Conservation (phyloP, 2,113 vertebrate species). For the Pogona vitticeps region DNA sequence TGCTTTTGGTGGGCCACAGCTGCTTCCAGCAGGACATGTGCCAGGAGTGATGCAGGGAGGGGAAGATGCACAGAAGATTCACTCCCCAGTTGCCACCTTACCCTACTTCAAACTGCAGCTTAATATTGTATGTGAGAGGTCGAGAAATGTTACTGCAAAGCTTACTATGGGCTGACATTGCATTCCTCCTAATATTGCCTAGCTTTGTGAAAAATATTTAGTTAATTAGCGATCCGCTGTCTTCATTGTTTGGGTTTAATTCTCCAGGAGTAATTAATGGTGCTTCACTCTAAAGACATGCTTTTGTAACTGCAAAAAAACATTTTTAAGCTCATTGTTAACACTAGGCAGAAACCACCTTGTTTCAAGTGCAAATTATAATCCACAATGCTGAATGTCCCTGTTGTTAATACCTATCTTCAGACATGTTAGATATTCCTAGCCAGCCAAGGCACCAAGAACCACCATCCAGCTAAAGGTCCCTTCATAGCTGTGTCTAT, state of each 20-base stretch:
- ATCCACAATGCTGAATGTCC: background rate
- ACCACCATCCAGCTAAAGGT: too few species aligned
- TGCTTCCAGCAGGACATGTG: background rate
- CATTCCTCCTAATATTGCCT: background rate
- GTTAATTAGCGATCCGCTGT: background rate
- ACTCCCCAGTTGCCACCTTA: background rate
- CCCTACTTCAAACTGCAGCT: background rate
- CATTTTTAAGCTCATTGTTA: background rate
- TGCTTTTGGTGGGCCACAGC: background rate
- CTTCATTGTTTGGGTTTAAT: background rate
- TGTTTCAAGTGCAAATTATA: background rate
- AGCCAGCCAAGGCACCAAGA: background rate
- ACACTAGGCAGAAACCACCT: background rate
- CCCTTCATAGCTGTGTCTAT: too few species aligned
- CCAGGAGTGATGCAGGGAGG: too few species aligned
- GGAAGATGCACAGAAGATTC: background rate
- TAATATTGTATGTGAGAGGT: background rate
- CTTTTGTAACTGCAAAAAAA: background rate
- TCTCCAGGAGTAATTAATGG: background rate
- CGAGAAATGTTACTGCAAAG: background rate
- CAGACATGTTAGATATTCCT: background rate
- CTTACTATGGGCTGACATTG: background rate
- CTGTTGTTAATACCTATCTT: background rate
- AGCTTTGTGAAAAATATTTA: background rate
- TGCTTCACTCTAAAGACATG: background rate